These are phyloP conservation scores for Nasua narica DNA, from an alignment of 2,797 vertebrate species.

Conservation along the genomic window DNA sequence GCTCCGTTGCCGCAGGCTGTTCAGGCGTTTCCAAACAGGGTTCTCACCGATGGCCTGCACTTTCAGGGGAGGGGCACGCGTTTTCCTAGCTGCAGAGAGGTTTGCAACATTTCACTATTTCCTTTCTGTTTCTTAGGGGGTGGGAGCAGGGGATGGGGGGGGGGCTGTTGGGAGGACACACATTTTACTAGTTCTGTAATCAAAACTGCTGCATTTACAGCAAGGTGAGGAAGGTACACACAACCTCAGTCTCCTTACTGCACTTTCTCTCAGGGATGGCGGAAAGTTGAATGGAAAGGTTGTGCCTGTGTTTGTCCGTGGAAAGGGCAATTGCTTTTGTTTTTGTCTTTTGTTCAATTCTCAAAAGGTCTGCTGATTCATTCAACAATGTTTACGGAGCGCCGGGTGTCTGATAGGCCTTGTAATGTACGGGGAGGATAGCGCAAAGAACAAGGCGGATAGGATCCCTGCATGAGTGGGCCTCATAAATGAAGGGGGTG, in stretches of 20 bases:
- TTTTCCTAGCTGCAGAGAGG: neutral
- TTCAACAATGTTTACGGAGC: neutral
- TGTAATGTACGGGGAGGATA: neutral
- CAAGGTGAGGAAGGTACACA: neutral
- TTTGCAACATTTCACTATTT: neutral
- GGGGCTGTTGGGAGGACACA: neutral
- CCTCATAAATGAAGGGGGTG: neutral
- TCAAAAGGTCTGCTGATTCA: neutral
- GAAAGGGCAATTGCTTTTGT: neutral
- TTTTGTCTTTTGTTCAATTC: neutral
- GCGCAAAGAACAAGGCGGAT: neutral
- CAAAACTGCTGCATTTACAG: neutral
- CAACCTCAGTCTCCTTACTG: too few relatives aligned
- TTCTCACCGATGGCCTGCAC: neutral
- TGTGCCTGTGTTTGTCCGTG: neutral
- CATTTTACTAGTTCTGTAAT: neutral
- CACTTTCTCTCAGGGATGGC: neutral
- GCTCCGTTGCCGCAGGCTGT: neutral
- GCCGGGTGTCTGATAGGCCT: neutral
- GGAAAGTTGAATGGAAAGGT: neutral
- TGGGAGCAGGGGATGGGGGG: rapidly evolving
- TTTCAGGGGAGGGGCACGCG: neutral
- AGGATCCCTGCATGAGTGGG: neutral
- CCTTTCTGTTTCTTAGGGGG: neutral
- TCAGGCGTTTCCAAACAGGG: constrained; percentile 44